phyloP scores from a whole-genome alignment of 2,113 vertebrate genomes.

The Eolophus roseicapilla region DNA sequence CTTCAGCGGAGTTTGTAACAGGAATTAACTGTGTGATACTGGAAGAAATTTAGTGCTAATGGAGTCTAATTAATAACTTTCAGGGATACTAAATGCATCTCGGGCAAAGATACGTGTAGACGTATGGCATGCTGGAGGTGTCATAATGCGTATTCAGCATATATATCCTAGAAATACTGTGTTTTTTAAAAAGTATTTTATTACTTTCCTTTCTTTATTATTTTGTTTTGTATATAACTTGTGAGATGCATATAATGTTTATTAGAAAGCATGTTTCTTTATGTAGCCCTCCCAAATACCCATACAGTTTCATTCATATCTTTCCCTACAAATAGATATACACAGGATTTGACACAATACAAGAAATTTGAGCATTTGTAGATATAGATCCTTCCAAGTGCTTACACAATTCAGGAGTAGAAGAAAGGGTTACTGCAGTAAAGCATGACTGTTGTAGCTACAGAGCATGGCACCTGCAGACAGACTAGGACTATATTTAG shows the following conservation, averaged over 20 bases:
- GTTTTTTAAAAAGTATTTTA: background rate
- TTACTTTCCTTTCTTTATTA: background rate
- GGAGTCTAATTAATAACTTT: background rate
- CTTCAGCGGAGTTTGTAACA: background rate
- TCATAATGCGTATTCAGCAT: background rate
- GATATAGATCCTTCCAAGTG: background rate
- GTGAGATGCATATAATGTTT: background rate
- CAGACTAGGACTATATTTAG: slow-evolving; percentile 62
- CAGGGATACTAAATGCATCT: background rate
- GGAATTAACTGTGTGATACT: background rate
- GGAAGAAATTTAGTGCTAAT: background rate
- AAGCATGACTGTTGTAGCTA: slow-evolving; percentile 30
- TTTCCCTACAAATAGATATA: background rate
- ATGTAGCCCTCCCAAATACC: background rate
- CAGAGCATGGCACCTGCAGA: slow-evolving; percentile 39
- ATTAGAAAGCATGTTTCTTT: background rate
- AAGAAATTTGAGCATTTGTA: background rate
- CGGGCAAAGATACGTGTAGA: background rate
- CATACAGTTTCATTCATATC: background rate
- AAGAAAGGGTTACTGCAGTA: slow-evolving; percentile 40
- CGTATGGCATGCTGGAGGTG: background rate
- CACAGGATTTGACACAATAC: background rate
- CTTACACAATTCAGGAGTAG: background rate
- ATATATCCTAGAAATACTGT: background rate
- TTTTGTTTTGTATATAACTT: background rate